Percentiles rank a stretch among this genome's conserved stretches.
Conservation (phyloP, 2,797 vertebrate genomes). For the Loris lydekkerianus region DNA sequence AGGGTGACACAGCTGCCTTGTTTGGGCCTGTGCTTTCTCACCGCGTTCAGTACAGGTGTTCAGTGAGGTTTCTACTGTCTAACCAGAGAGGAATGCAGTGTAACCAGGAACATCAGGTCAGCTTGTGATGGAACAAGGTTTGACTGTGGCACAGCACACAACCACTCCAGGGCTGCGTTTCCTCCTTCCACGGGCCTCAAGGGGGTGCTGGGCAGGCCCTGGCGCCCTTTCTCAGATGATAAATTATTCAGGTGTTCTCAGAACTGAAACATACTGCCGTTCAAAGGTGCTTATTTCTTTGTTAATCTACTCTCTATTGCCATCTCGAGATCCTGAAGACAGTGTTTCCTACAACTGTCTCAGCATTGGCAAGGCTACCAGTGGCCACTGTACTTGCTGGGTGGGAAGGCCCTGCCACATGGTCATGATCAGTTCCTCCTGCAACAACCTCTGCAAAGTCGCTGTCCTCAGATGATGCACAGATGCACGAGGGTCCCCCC, state of each 20-base stretch:
- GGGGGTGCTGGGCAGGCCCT: rapidly evolving
- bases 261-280: background rate
- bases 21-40: background rate
- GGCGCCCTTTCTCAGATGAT: background rate
- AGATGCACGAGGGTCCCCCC: rapidly evolving
- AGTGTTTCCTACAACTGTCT: rapidly evolving
- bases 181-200: rapidly evolving
- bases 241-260: slow-evolving; percentile 29
- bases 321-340: background rate
- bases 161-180: rapidly evolving
- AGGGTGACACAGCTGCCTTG: rapidly evolving
- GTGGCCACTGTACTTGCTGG: rapidly evolving
- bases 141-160: rapidly evolving
- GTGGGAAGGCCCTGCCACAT: rapidly evolving
- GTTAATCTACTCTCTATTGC: rapidly evolving
- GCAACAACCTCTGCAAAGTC: background rate
- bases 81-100: rapidly evolving
- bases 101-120: rapidly evolving
- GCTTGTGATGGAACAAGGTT: rapidly evolving
- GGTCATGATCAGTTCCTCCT: rapidly evolving
- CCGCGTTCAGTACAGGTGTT: rapidly evolving
- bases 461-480: rapidly evolving
- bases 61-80: background rate
- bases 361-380: rapidly evolving
- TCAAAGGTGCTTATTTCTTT: background rate